Evolutionary conservation across 1,140 invertebrate species (phyloP), one percentile per base, ranked within the genome.

Genomic region (Apis dorsata): DNA sequence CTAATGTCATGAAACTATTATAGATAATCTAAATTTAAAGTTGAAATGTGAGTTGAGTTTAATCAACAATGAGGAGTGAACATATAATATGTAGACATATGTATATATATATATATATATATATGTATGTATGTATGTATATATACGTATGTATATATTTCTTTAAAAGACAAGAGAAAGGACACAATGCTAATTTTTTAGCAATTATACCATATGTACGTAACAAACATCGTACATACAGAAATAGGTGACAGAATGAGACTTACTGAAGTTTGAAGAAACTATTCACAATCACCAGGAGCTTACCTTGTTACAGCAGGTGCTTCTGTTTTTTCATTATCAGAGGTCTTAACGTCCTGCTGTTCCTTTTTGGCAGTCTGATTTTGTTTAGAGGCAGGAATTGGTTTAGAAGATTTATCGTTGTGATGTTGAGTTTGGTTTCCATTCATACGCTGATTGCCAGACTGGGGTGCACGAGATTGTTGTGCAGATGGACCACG

Each of bases 401-500:
- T 94, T 92, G 92, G 86, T 94, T 94, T 94, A 93, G 93, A 94
- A 93, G 93, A 92, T 92, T 94, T 94, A 93, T 94, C 93, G 93
- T 92, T 94, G 92, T 93, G 93, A 93, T 93, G 92, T 87, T 94
- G 93, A 91, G 89, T 94, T 94, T 94, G 93, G 92, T 93, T 94
- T 92, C 93, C 93, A 91, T 94, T 93, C 91, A 92, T 93, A 93
- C 93, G 93, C 91, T 94, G 93, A 90, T 92, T 93, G 92, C 93
- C 93, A 90, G 93, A 93, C 91, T 92, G 91, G 91, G 88, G 86
- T 87, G 91, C 90, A 93, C 93, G 93, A 93, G 92, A 93, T 91
- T 93, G 92, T 93, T 92, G 92, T 92, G 90, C 88, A 87, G 92
- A 92, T 90, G 90, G 93, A 92, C 92, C 92, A 90, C 93, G 93